Evolutionary conservation across 2,113 vertebrate species (phyloP), one percentile per base, ranked within the genome.

Genomic region (Ranitomeya variabilis): DNA sequence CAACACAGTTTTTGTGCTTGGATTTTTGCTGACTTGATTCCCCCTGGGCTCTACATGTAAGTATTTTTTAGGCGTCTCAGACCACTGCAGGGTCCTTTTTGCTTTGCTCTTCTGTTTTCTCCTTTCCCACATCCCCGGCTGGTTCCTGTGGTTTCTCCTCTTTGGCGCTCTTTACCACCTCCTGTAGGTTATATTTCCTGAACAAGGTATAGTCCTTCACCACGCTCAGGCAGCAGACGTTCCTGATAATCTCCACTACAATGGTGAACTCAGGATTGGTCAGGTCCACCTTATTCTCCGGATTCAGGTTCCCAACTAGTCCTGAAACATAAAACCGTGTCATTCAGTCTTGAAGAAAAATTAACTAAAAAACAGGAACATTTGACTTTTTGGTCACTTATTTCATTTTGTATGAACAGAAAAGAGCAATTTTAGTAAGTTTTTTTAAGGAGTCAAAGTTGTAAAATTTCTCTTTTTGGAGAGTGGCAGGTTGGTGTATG

Each of bases 181-280:
- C 97, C 90, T 99, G 98, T 2, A 99, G 95, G 59, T 99, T 99
- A 90, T 98, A 99, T 91, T 99, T 99, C 86, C 96, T 94, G 91
- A 96, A 98, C 51, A 97, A 93, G 7, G 94, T 91, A 91, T 99
- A 99, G 95, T 99, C 97, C 91, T 92, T 95, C 23, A 98, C 96
- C 85, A 99, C 98, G 52, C 97, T 98, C 92, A 98, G 78, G 90
- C 98, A 99, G 89, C 98, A 99, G 90, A 99, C 96, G 0, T 90
- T 94, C 92, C 97, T 99, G 91, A 99, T 99, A 90, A 99, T 97
- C 95, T 99, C 98, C 71, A 99, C 96, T 14, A 99, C 96, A 90
- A 99, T 90, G 4, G 96, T 98, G 90, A 97, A 97, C 16, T 99
- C 94, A 1, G 98, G 98, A 87, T 96, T 96, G 55, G 95, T 97